A percentile compares a stretch with the other conserved stretches of the same genome.
These are phyloP conservation scores for Anagyrus pseudococci DNA, from an alignment of 2,888 invertebrate genomes.

Conservation along the genomic window DNA sequence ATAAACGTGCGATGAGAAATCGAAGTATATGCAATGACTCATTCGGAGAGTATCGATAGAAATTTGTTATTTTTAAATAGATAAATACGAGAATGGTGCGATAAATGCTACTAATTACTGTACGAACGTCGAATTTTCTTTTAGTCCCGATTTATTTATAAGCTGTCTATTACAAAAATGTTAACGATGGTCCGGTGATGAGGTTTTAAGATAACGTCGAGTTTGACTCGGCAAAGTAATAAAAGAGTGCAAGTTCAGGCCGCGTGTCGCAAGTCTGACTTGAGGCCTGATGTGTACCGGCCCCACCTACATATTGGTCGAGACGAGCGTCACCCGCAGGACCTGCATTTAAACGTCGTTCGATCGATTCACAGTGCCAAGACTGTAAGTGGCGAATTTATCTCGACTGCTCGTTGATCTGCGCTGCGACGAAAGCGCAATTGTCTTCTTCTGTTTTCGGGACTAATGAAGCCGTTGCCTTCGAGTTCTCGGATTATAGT, in stretches of 20 bases:
- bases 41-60: neutral
- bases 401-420: conserved; percentile 15
- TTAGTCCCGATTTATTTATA: conserved; percentile 28
- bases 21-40: neutral
- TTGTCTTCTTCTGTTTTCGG: conserved; percentile 18
- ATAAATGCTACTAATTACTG: conserved; percentile 24
- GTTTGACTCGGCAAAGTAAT: no score
- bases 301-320: neutral
- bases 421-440: conserved; percentile 15
- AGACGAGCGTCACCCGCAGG: conserved; percentile 12
- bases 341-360: conserved; percentile 35
- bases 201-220: conserved; percentile 2
- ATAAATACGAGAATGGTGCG: conserved; percentile 21
- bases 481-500: conserved; percentile 7
- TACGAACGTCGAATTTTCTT: conserved; percentile 15
- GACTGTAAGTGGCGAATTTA: conserved; percentile 25
- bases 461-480: conserved; percentile 21
- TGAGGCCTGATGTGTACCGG: no score
- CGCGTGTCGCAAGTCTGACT: no score
- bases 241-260: no score
- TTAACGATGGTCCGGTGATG: conserved; percentile 28
- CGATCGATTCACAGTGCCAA: conserved; percentile 30
- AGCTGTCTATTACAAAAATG: conserved; percentile 21
- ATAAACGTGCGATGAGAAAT: neutral
- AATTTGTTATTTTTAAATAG: conserved; percentile 7